phyloP scores from a whole-genome alignment of 2,113 vertebrate species.

The Camelus dromedarius region DNA sequence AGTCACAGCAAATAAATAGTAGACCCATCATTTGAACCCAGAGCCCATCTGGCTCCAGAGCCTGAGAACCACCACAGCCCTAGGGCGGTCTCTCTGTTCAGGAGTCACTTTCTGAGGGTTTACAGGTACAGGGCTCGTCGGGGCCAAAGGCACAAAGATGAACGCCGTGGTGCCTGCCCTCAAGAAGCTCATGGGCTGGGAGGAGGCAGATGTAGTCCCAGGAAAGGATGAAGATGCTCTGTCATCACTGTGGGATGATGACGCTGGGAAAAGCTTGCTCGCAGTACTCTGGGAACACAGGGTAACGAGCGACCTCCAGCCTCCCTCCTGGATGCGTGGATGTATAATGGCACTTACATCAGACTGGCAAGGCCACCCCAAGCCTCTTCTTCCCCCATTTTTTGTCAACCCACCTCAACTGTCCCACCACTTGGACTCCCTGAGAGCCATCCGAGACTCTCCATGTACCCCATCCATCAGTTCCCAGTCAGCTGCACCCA shows the following conservation, averaged over 20 bases:
- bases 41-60: neutral
- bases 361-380: neutral
- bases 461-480: no score
- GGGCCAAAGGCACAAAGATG: neutral
- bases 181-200: neutral
- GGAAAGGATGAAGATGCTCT: neutral
- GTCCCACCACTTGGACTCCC: neutral
- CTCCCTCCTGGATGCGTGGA: neutral
- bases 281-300: neutral
- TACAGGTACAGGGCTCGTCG: neutral
- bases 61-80: neutral
- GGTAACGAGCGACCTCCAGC: neutral
- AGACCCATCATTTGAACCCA: neutral
- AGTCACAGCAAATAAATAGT: neutral
- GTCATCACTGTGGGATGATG: neutral
- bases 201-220: neutral
- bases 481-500: neutral
- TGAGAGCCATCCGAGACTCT: neutral
- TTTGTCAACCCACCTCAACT: neutral
- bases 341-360: neutral
- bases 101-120: neutral
- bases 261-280: fast-evolving
- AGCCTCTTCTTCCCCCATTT: neutral
- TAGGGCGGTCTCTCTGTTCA: neutral
- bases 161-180: neutral